Conservation (phyloP, 2,113 vertebrate genomes). For the Phoxinus phoxinus region DNA sequence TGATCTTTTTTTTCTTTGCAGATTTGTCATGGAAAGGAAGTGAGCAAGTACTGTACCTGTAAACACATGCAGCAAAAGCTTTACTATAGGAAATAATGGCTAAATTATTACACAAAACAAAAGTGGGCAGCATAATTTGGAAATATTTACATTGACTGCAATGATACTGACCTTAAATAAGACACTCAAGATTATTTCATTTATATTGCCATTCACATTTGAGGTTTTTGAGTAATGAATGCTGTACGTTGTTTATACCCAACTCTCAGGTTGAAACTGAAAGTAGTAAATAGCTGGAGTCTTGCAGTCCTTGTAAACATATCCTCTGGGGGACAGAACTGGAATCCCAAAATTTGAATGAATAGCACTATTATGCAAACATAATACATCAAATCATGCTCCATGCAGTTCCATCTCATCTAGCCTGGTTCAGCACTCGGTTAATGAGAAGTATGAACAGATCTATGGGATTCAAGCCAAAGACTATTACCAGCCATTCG, state of each 20-base stretch:
- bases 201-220: neutral
- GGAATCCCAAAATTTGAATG: neutral
- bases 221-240: slow-evolving; percentile 4
- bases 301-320: neutral
- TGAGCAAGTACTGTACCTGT: neutral
- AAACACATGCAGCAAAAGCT: slow-evolving; percentile 5
- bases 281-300: neutral
- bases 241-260: neutral
- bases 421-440: neutral
- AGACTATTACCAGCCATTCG: neutral
- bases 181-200: neutral
- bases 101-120: neutral
- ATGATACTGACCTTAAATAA: neutral
- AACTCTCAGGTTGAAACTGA: neutral
- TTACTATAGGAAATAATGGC: neutral
- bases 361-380: neutral
- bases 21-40: neutral
- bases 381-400: slow-evolving; percentile 3
- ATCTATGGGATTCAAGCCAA: neutral
- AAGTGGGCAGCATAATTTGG: neutral
- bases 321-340: neutral
- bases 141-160: slow-evolving; percentile 18
- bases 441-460: neutral
- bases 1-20: neutral
- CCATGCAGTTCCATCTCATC: slow-evolving; percentile 16